phyloP scores from a whole-genome alignment of 2,113 vertebrate genomes.

The Ceyx cyanopectus region DNA sequence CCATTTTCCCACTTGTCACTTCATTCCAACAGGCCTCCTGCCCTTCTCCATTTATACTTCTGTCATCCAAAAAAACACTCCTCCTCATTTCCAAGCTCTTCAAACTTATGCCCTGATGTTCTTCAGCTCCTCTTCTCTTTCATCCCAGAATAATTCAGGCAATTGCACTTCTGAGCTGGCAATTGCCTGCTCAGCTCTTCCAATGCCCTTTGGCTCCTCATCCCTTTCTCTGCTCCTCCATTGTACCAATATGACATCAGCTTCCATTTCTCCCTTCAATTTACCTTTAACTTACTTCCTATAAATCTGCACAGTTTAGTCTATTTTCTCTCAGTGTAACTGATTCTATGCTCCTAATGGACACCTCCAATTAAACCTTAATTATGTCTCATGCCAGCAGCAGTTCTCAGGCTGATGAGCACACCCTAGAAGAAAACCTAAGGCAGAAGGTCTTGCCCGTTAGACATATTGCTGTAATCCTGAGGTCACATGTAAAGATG shows the following conservation, averaged over 20 bases:
- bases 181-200: not conserved
- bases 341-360: constrained; percentile 1
- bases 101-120: not conserved
- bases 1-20: not conserved
- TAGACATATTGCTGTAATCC: not conserved
- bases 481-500: not conserved
- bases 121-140: not conserved
- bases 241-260: not conserved
- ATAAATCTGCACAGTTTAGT: not conserved
- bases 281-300: constrained; percentile 2
- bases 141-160: not conserved
- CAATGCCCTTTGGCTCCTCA: not conserved
- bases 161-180: not conserved
- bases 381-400: not conserved
- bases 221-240: not conserved
- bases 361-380: constrained; percentile 36
- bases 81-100: not conserved
- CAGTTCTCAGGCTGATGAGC: constrained; percentile 8
- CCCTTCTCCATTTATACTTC: not conserved
- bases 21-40: not conserved
- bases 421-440: not conserved
- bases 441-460: not conserved
- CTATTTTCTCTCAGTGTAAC: not conserved
- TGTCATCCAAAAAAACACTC: not conserved
- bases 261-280: not conserved